Evolutionary conservation across 2,113 vertebrate genomes (phyloP), one percentile per base, ranked within the genome.

Genomic region (Riparia riparia): DNA sequence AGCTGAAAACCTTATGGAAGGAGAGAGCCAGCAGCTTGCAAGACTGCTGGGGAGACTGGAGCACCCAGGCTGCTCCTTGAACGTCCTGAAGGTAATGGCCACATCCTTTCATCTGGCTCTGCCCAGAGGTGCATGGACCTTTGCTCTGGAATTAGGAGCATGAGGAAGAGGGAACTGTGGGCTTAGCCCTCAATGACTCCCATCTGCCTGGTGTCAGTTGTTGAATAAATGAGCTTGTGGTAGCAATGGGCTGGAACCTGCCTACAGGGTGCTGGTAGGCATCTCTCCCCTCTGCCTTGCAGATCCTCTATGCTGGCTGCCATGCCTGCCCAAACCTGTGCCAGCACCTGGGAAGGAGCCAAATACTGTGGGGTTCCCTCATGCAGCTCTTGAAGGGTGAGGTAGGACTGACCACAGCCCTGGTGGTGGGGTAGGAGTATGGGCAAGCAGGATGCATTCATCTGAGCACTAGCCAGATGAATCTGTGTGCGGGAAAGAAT

Each of bases 251-350:
- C 5, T 58, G 39, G 31, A 54, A 42, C 42, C 25, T 80, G 17
- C 78, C 51, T 24, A 8, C n/a, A 50, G 51, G 17, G 10, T 37
- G 9, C 20, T 71, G 64, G 5, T 84, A 22, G 37, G 28, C 49
- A 60, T 68, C 26, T 88, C 17, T 65, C 20, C 21, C 24, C 16
- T 91, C 42, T 94, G 63, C 54, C 32, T 74, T 3, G 3, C 73
- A 98, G 98, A 93, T 98, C 44, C 94, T 98, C 45, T 98, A 98
- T 0, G 93, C 98, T 76, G 97, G 96, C 79, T 98, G 98, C 61
- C 97, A 97, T 9, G 91, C 96, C 50, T 98, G 80, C 56, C 96
- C 58, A 0, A 84, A 21, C 41, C 68, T 98, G 42, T 98, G 98
- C 86, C 86, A 69, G 60, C 82, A 89, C 32, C 82, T 98, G 34